Evolutionary conservation across 1,140 invertebrate species (phyloP).

Genomic region (Drosophila ercepeae): DNA sequence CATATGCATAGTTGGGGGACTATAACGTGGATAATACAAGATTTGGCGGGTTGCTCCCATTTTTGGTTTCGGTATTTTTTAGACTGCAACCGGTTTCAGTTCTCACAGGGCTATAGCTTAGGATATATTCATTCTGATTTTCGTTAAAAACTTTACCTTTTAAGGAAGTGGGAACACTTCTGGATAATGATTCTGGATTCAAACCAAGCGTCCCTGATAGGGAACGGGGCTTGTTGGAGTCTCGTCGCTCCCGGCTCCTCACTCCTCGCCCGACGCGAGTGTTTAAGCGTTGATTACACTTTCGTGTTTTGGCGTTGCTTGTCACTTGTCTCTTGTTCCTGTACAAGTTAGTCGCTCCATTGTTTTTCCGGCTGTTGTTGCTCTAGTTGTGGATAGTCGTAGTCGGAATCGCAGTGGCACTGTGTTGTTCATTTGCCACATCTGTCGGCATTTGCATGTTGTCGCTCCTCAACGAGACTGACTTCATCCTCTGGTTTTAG

Average conservation of each 20-base stretch:
- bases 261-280: slow-evolving; percentile 57
- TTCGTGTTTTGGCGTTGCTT: slow-evolving; percentile 72
- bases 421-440: slow-evolving; percentile 57
- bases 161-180: background rate
- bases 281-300: slow-evolving; percentile 81
- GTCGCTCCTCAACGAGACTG: slow-evolving; percentile 38
- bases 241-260: slow-evolving; percentile 29
- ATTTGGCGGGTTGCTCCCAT: background rate
- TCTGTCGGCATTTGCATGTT: slow-evolving; percentile 52
- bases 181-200: background rate
- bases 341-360: slow-evolving; percentile 34
- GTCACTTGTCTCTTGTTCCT: slow-evolving; percentile 67
- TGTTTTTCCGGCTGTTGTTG: slow-evolving; percentile 35
- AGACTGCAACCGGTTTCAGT: background rate
- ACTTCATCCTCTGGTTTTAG: slow-evolving; percentile 11
- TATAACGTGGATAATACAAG: background rate
- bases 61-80: background rate
- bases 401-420: background rate
- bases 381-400: slow-evolving; percentile 12
- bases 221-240: slow-evolving; percentile 57
- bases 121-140: background rate
- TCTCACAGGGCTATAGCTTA: background rate
- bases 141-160: too few relatives aligned
- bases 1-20: background rate
- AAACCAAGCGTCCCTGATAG: background rate